Percentiles rank a stretch among this genome's conserved stretches.
Conservation (phyloP, 2,113 vertebrate genomes). For the Nymphicus hollandicus region DNA sequence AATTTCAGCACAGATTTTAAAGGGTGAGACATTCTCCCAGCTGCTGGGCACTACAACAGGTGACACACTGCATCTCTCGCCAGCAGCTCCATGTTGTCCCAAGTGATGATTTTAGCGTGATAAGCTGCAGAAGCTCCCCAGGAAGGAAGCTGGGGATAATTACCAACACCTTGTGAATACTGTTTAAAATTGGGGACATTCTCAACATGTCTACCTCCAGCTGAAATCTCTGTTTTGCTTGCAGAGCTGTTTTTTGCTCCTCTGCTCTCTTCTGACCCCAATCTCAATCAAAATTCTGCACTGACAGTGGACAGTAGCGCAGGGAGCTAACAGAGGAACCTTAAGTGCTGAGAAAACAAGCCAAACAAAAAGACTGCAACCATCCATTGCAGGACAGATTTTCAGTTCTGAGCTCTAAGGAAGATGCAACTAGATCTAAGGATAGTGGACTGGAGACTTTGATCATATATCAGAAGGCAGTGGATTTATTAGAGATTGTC, state of each 20-base stretch:
- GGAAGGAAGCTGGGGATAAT: neutral
- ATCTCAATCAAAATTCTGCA: neutral
- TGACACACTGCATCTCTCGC: neutral
- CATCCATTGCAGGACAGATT: neutral
- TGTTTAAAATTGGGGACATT: neutral
- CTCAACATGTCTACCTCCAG: neutral
- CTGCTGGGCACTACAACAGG: rapidly evolving
- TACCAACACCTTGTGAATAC: neutral
- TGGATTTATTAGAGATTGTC: neutral
- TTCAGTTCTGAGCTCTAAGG: neutral
- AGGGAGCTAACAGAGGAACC: neutral
- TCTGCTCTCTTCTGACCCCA: constrained; percentile 7
- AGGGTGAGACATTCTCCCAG: neutral
- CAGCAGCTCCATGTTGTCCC: neutral
- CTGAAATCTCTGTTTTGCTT: neutral
- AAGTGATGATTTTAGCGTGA: neutral
- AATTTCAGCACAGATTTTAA: neutral
- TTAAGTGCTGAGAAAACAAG: neutral
- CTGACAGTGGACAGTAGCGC: neutral
- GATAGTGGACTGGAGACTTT: neutral
- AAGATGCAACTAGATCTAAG: neutral
- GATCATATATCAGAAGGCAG: neutral
- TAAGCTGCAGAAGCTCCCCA: neutral
- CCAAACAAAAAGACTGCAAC: neutral
- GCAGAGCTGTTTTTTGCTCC: neutral